Base-by-base conservation (phyloP, 2,113 vertebrate species). In the Chionodraco myersi region DNA sequence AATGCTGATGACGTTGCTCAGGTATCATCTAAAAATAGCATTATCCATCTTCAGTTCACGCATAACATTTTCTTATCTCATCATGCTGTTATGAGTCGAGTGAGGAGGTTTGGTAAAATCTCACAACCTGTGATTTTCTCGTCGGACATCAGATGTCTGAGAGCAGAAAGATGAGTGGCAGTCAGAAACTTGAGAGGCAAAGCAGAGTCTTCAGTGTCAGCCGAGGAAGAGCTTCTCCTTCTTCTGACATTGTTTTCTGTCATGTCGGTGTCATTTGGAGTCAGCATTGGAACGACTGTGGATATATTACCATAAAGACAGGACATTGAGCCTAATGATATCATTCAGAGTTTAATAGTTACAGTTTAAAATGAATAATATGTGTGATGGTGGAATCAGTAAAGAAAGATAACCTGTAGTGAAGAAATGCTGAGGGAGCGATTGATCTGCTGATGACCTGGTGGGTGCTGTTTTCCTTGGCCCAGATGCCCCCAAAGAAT, bases 81-180 rank as follows among this genome's bases (percentile, higher is more conserved):
- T 67, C 12, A 23, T 34, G 58, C 47, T 62, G 44, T 56, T 44
- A 36, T 36, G 21, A 30, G 47, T 45, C 56, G 6, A 52, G 23
- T 11, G 21, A 10, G 51, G 4, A 15, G 9, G 4, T 48, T 44
- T 63, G 52, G n/a, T 10, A 57, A 56, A 53, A 16, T n/a, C 45
- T 23, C 10, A 18, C 14, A 26, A 92, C 89, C 85, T 91, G 88
- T 85, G 26, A 77, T 83, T 74, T 87, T 92, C 47, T 65, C 78
- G n/a, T 90, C 41, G 6, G 90, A 89, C n/a, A 86, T 6, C 64
- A 90, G 79, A 64, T 69, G 48, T 73, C 44, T 78, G 36, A 92
- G 87, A 49, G 71, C 14, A 6, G 86, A 71, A 0, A 91, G 80
- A 65, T 88, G 79, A 47, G 84, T 26, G 1, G 34, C 12, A 2